Percentiles rank a stretch among this genome's conserved stretches.
Evolutionary conservation across 35 echinoderm and acorn worm genomes (phyloP).

Genomic region (Hemicentrotus pulcherrimus): DNA sequence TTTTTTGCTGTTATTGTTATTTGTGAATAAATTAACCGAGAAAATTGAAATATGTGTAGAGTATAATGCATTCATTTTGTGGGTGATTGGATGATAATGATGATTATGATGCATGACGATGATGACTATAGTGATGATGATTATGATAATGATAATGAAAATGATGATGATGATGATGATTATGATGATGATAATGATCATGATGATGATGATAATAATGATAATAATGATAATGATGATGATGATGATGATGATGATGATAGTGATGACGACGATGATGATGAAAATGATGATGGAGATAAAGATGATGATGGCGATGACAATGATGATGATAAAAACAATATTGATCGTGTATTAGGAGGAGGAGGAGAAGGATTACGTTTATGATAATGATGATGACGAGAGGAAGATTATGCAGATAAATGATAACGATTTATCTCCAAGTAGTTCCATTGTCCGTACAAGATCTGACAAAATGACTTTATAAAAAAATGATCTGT

Average conservation of each 20-base stretch:
- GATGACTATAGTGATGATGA: background rate
- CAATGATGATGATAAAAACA: too few species aligned
- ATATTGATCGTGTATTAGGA: too few species aligned
- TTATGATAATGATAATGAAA: background rate
- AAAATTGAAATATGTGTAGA: background rate
- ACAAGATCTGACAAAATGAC: too few species aligned
- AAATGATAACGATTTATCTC: too few species aligned
- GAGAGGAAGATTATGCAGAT: too few species aligned
- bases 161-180: background rate
- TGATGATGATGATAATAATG: background rate
- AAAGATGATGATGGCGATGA: too few species aligned
- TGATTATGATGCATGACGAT: background rate
- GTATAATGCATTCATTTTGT: background rate
- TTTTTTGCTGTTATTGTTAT: constrained; percentile 38
- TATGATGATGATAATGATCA: background rate
- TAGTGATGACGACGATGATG: background rate
- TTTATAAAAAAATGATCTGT: too few species aligned
- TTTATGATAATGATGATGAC: too few species aligned
- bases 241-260: background rate
- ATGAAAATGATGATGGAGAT: background rate
- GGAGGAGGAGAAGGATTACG: too few species aligned
- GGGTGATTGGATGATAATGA: background rate
- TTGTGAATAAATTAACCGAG: constrained; percentile 38
- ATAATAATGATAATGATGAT: background rate
- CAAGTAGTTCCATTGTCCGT: too few species aligned